phyloP scores from a whole-genome alignment of 2,113 vertebrate species.

The Oreochromis aureus region DNA sequence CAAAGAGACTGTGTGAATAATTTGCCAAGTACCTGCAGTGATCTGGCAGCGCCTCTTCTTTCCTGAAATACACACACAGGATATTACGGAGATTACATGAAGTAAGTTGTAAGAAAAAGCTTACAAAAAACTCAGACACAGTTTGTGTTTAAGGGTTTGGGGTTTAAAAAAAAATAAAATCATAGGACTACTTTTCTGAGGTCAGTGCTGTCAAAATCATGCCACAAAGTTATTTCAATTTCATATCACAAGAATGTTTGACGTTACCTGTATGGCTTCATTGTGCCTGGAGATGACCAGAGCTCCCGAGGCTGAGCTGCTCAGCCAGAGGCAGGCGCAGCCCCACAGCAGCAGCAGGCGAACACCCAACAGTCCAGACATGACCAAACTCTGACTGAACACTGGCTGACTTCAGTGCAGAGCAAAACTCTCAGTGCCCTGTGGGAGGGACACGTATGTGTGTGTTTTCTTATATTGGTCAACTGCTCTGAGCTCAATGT shows the following conservation, averaged over 20 bases:
- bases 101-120: not conserved
- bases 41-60: not conserved
- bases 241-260: not conserved
- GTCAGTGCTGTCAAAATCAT: rapidly evolving
- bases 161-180: not conserved
- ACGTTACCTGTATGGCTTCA: conserved; percentile 37
- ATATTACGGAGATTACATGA: rapidly evolving
- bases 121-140: not conserved
- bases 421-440: not conserved
- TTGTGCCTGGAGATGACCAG: conserved; percentile 16
- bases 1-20: not conserved
- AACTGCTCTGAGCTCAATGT: not conserved
- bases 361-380: conserved; percentile 54
- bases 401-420: conserved; percentile 31
- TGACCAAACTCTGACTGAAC: conserved; percentile 51
- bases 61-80: conserved; percentile 35
- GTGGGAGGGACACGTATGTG: conserved; percentile 6
- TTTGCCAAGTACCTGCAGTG: conserved; percentile 23
- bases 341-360: conserved; percentile 50
- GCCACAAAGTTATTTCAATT: rapidly evolving
- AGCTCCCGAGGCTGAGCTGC: conserved; percentile 1
- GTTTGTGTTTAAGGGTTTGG: not conserved
- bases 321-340: conserved; percentile 26
- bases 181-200: rapidly evolving
- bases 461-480: not conserved